Base-by-base conservation (phyloP, 2,113 vertebrate species). In the Amphiprion ocellaris region DNA sequence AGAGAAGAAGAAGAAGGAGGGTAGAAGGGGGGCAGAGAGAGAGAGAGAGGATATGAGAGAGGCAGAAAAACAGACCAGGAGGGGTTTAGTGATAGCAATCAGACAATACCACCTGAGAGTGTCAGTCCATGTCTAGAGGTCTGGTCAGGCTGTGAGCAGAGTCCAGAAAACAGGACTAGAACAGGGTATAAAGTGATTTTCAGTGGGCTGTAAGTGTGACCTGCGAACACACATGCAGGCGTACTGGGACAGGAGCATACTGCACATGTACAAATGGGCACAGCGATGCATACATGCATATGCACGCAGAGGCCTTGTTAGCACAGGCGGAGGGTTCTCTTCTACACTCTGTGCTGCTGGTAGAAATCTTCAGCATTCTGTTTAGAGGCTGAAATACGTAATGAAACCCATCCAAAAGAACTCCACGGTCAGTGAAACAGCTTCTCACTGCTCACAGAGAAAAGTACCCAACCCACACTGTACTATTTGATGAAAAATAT, bases 51-150 rank as follows among this genome's bases (percentile, higher is more conserved):
- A 23, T 56, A 24, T 24, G 72, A 49, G 41, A 37, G 46, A 33
- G 61, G 24, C 15, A 17, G 49, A n/a, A 10, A n/a, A 16, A n/a
- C 8, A n/a, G 49, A 52, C 15, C 17, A n/a, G 49, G n/a, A n/a
- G 49, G 19, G 17, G 49, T 52, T 52, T n/a, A 39, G 72, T 26
- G 89, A 81, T 77, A 83, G 70, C 77, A 89, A 88, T 90, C 81
- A 86, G 83, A 69, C 77, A 74, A 52, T 66, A 74, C 67, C 82
- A 70, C 83, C 78, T 81, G 69, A 87, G 87, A 84, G 69, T 72
- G 67, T 84, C 69, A 69, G 77, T 66, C 73, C 52, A 63, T 58
- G 77, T 88, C 56, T 67, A 30, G 11, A 50, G 26, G 55, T 64
- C 72, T 56, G 59, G 61, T 74, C 76, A 77, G 78, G 69, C 65